Percentiles rank a stretch among this genome's conserved stretches.
Evolutionary conservation across 2,888 invertebrate genomes (phyloP).

Genomic region (Amblyjoppa proteus): DNA sequence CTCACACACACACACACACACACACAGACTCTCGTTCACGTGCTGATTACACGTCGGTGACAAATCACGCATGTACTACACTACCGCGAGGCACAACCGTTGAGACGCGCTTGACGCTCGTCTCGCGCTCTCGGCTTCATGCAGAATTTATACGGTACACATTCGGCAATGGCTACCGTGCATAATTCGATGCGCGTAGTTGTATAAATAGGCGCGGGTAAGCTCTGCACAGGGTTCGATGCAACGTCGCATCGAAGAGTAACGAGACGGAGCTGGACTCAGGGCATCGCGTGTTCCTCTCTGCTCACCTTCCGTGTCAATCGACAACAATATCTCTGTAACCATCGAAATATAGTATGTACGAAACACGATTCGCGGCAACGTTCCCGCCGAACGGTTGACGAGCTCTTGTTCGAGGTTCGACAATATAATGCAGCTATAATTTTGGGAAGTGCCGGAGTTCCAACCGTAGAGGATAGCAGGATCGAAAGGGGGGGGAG

Average conservation of each 20-base stretch:
- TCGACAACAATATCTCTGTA: constrained; percentile 49
- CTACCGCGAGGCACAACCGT: constrained; percentile 3
- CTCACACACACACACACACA: constrained; percentile 14
- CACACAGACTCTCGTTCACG: background rate
- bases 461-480: background rate
- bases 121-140: constrained; percentile 18
- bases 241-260: constrained; percentile 21
- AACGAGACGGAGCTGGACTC: constrained; percentile 16
- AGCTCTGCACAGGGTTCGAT: background rate
- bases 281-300: background rate
- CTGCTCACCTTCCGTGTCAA: background rate
- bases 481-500: background rate
- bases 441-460: constrained; percentile 8
- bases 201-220: constrained; percentile 2
- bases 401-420: constrained; percentile 62
- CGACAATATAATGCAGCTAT: constrained; percentile 38
- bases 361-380: constrained; percentile 23
- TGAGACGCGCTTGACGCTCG: constrained; percentile 25
- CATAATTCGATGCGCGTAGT: constrained; percentile 26
- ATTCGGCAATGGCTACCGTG: background rate
- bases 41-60: constrained; percentile 61
- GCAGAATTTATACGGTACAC: constrained; percentile 31
- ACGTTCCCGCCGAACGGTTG: constrained; percentile 42
- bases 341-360: constrained; percentile 53
- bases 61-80: constrained; percentile 56